These are phyloP conservation scores for Chloropsis hardwickii DNA, from an alignment of 2,113 vertebrate genomes.

Conservation along the genomic window DNA sequence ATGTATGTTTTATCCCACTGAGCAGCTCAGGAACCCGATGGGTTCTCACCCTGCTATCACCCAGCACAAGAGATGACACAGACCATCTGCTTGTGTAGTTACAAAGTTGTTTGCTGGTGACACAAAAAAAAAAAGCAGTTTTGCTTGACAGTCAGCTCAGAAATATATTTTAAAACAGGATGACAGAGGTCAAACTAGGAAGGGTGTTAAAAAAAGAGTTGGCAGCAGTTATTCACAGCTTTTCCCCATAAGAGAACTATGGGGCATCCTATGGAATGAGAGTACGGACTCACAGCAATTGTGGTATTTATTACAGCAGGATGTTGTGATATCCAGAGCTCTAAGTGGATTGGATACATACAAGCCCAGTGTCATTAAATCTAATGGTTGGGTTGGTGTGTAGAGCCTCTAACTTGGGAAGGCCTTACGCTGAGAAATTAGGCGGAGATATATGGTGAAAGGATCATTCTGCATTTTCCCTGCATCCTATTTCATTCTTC, in stretches of 20 bases:
- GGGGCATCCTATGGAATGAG: not conserved
- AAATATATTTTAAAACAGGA: not conserved
- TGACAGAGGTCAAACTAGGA: not conserved
- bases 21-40: not conserved
- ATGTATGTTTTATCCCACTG: not conserved
- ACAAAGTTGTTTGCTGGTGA: not conserved
- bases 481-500: not conserved
- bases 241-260: not conserved
- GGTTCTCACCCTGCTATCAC: not conserved
- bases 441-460: not conserved
- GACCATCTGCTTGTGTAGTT: slow-evolving; percentile 13
- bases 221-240: slow-evolving; percentile 30
- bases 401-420: not conserved
- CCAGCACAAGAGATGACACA: not conserved
- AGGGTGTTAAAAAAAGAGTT: slow-evolving; percentile 8
- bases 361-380: not conserved
- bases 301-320: not conserved
- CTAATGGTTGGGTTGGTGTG: not conserved
- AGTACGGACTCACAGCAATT: not conserved
- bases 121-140: not conserved
- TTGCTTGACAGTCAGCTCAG: not conserved
- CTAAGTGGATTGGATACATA: not conserved
- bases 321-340: not conserved
- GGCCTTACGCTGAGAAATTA: not conserved
- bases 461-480: not conserved